Percentiles rank a stretch among this genome's conserved stretches.
Evolutionary conservation across 2,888 invertebrate species (phyloP).

Genomic region (Pecten maximus): DNA sequence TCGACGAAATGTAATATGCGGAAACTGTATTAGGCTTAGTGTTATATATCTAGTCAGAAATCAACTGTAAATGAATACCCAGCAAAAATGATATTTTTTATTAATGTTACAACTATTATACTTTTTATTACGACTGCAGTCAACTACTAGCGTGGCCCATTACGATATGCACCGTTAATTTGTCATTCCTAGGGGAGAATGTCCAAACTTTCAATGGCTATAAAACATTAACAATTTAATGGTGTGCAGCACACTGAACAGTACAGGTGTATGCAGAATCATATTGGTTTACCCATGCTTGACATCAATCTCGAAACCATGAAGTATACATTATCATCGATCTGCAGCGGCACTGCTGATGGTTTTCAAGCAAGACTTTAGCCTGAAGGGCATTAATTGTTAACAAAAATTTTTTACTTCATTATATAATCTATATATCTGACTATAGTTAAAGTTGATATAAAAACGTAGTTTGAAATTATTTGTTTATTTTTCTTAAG

Average conservation of each 20-base stretch:
- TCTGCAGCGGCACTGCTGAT: not conserved
- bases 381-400: not conserved
- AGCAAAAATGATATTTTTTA: not conserved
- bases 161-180: not conserved
- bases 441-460: no score
- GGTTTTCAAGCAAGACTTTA: not conserved
- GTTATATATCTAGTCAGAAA: not conserved
- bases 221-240: not conserved
- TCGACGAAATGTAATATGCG: not conserved
- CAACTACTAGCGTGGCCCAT: not conserved
- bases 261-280: not conserved
- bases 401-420: no score
- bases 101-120: not conserved
- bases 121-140: not conserved
- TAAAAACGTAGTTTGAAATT: no score
- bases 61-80: not conserved
- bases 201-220: not conserved
- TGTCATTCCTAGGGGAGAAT: not conserved
- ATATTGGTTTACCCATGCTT: not conserved
- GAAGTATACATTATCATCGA: not conserved
- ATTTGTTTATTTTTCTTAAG: no score
- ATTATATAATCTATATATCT: no score
- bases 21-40: not conserved
- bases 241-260: not conserved
- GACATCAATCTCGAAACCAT: not conserved